Percentiles rank a stretch among this genome's conserved stretches.
phyloP scores from a whole-genome alignment of 2,888 invertebrate genomes.

The Agrochola circellaris region DNA sequence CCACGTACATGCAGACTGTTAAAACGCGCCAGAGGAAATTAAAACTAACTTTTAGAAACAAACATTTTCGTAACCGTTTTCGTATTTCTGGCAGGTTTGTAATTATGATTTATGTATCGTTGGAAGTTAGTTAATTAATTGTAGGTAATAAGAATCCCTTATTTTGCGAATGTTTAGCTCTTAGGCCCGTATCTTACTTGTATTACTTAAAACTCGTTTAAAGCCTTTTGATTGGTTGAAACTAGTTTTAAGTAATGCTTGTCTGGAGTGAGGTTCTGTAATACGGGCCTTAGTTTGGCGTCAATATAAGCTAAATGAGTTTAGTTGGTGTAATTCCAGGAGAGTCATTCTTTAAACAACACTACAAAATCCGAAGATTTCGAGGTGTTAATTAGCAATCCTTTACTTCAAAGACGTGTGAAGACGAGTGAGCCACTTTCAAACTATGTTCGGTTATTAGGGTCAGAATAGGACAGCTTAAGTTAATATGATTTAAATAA shows the following conservation, averaged over 20 bases:
- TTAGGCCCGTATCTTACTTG: too few species aligned
- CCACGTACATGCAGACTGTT: slow-evolving; percentile 48
- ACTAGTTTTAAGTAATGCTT: too few species aligned
- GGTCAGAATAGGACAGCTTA: background rate
- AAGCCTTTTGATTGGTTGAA: too few species aligned
- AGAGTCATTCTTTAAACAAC: too few species aligned
- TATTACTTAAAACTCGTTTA: too few species aligned
- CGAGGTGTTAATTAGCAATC: background rate
- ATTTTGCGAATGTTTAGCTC: slow-evolving; percentile 16
- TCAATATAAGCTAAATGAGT: background rate
- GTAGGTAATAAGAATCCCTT: slow-evolving; percentile 25
- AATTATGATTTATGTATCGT: slow-evolving; percentile 52
- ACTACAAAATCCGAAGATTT: background rate
- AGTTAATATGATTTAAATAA: background rate
- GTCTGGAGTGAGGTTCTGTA: too few species aligned
- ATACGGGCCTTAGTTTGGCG: background rate
- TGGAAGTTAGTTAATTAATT: slow-evolving; percentile 48
- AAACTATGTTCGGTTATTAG: background rate
- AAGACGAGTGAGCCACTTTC: background rate
- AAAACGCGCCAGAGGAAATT: slow-evolving; percentile 53
- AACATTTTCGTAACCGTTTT: slow-evolving; percentile 43
- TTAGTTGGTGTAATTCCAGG: background rate
- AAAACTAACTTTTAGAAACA: slow-evolving; percentile 56
- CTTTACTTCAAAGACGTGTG: background rate
- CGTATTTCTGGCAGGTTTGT: slow-evolving; percentile 42